Evolutionary conservation across 2,888 invertebrate genomes (phyloP), one percentile per base, ranked within the genome.

Genomic region (Volucella zonaria): DNA sequence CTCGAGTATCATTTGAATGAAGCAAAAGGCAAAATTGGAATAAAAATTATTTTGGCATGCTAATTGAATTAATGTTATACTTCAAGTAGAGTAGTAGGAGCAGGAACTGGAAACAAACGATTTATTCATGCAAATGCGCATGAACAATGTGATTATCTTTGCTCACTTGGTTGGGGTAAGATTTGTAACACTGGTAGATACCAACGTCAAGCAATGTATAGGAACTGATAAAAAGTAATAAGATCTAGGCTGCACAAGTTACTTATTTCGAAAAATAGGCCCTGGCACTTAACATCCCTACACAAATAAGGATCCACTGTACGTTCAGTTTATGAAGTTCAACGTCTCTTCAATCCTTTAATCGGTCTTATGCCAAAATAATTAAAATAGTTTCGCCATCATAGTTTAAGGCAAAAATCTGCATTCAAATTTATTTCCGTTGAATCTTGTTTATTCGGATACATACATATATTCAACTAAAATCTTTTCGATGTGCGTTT

Each of bases 61-160:
- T 77, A 82, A 82, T 82, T 77, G 71, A 82, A 82, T 77, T 71
- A 52, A 77, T 82, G 58, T 70, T 23, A 59, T 49, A 52, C 47
- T 58, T 56, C n/a, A 54, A 45, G 54, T 15, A 15, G 40, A 18
- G 18, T 31, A 1, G 43, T 18, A 15, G 23, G 8, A 66, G 61
- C 1, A 54, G 40, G 14, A 31, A 31, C 31, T 31, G 31, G 31
- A 31, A 31, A 6, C 4, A 31, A 31, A 31, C 11, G n/a, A 38
- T 15, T 51, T 40, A 3, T 67, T n/a, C 62, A 56, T 47, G 49
- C 80, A 58, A 75, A 66, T 18, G 18, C 14, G 9, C 43, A 56
- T 54, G 49, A 68, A 70, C 59, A 79, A 79, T 61, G 58, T 58
- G 66, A 66, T 71, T 64, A 78, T 58, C 18, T 40, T 68, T 70